These are phyloP conservation scores for Cheilosia urbana DNA, from an alignment of 2,888 invertebrate genomes.

Conservation along the genomic window DNA sequence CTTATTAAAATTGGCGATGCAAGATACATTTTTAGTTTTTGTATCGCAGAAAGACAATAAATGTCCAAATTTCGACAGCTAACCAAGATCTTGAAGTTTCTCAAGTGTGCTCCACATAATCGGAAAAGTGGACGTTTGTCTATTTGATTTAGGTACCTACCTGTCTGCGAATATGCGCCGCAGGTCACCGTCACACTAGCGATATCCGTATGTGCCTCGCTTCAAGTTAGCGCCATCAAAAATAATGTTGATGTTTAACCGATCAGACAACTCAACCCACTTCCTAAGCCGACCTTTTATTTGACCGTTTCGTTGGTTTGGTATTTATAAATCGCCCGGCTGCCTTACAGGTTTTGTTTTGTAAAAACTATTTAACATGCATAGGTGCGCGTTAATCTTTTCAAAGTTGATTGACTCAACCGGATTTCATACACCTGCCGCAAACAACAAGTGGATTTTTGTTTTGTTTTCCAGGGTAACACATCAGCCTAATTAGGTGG, in stretches of 20 bases:
- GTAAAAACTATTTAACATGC: neutral
- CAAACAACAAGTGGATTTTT: neutral
- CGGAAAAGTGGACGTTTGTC: no score
- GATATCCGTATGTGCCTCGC: neutral
- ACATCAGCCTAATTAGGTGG: neutral
- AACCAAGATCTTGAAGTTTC: no score
- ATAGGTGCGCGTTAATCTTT: neutral
- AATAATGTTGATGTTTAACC: neutral
- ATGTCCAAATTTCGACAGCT: no score
- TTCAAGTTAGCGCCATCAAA: neutral
- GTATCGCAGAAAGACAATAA: no score
- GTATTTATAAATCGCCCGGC: neutral
- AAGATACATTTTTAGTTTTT: no score
- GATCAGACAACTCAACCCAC: slow-evolving; percentile 1
- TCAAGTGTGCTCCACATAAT: no score
- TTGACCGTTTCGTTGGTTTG: neutral
- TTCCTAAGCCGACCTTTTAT: neutral
- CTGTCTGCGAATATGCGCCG: no score
- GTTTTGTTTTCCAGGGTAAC: neutral
- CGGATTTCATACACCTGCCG: neutral
- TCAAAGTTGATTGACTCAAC: neutral
- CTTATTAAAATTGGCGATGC: no score
- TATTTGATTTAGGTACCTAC: no score
- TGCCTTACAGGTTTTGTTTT: neutral
- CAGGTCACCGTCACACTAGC: no score